Percentiles rank a stretch among this genome's conserved stretches.
Conservation (phyloP, 1,140 invertebrate genomes). For the Monomorium pharaonis region DNA sequence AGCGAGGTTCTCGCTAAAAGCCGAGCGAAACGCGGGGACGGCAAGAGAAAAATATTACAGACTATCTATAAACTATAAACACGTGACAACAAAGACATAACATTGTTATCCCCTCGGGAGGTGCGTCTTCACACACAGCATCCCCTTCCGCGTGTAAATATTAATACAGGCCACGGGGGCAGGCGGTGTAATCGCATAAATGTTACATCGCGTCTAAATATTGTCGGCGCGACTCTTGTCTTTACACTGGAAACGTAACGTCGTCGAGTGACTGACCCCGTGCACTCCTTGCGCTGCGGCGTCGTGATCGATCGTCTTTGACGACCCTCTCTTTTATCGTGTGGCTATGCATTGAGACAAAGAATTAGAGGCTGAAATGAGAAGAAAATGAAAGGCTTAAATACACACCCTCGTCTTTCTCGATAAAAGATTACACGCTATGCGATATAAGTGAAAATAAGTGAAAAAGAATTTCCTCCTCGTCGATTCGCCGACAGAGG, state of each 20-base stretch:
- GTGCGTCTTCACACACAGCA: conserved; percentile 17
- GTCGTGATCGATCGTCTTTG: conserved; percentile 42
- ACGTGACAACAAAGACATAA: conserved; percentile 3
- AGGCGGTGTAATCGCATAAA: conserved; percentile 34
- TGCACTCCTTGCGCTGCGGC: conserved; percentile 31
- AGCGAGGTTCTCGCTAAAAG: conserved; percentile 1
- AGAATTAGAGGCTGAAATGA: background rate
- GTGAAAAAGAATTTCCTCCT: background rate
- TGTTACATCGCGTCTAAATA: conserved; percentile 50
- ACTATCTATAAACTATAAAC: background rate
- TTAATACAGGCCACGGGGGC: conserved; percentile 8
- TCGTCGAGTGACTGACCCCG: conserved; percentile 49
- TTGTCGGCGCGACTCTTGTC: conserved; percentile 32
- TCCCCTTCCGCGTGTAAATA: conserved; percentile 46
- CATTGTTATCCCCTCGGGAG: background rate
- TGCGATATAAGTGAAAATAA: background rate
- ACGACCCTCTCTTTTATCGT: background rate
- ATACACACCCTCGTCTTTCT: background rate
- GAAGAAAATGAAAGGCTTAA: background rate
- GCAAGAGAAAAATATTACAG: conserved; percentile 19
- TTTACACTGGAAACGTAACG: conserved; percentile 43
- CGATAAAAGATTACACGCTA: too few relatives aligned
- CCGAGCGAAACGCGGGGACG: background rate
- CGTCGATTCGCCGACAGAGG: background rate
- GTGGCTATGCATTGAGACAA: background rate